Base-by-base conservation (phyloP, 2,113 vertebrate genomes). In the Python bivittatus region DNA sequence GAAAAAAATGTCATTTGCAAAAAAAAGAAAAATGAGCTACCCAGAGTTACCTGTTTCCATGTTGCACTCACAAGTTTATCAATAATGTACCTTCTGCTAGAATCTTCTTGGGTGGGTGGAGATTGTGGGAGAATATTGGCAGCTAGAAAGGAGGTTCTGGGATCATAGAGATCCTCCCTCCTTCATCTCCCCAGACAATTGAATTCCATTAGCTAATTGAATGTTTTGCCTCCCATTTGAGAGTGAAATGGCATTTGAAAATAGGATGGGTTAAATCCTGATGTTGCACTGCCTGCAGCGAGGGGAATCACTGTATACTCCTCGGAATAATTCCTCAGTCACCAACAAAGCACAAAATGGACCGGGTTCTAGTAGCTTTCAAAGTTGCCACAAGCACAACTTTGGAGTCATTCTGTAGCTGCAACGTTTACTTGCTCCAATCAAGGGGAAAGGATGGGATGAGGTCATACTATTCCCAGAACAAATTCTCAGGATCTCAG, bases 31-130 rank as follows among this genome's bases (percentile, higher is more conserved):
- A 68, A 38, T 90, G 87, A 88, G 86, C 93, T 95, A 95, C 94
- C 94, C 92, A 90, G 92, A 94, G 91, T 93, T 95, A 90, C 57
- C 42, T 91, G 64, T 92, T 95, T 93, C 95, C 94, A 25, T 93
- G 95, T 96, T 97, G 92, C 95, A 92, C 91, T 90, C 72, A 84
- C 88, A 95, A 88, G 25, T 86, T 10, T 0, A 0, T 7, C 60
- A 56, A 86, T 22, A 0, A 38, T 57, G 2, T 3, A 61, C 91
- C 93, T 92, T 68, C 92, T 94, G 29, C 52, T 12, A 60, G 64
- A 91, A 93, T 93, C 4, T 6, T 6, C 33, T 89, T 10, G 9
- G 13, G 3, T 42, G 22, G 9, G 44, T 52, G 48, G 13, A 15
- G 15, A 53, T 54, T 44, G 17, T 12, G 27, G 68, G 38, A 33